A percentile compares a stretch with the other conserved stretches of the same genome.
These are phyloP conservation scores for Mormyrops boulengeri DNA, from an alignment of 2,797 vertebrate genomes.

Conservation along the genomic window DNA sequence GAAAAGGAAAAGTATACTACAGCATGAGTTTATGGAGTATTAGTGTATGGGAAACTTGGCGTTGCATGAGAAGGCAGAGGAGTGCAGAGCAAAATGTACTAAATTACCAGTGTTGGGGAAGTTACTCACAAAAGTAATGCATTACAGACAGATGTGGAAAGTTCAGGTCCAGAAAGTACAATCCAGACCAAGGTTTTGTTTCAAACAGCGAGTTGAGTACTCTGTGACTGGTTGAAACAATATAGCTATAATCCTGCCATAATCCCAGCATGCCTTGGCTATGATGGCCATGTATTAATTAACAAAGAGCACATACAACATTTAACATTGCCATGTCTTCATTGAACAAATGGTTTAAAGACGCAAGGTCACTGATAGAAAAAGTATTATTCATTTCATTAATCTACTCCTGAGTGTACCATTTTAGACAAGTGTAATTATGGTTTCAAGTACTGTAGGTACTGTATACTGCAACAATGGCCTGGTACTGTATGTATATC, in stretches of 20 bases:
- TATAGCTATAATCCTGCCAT: too few species aligned
- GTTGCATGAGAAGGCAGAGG: background rate
- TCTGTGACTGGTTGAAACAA: background rate
- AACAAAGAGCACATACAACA: background rate
- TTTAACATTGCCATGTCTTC: background rate
- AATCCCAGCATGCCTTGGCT: background rate
- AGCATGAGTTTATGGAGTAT: background rate
- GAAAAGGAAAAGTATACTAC: background rate
- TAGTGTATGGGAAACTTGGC: background rate
- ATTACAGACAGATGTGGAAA: background rate
- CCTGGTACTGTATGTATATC: background rate
- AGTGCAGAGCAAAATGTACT: background rate
- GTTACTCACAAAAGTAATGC: background rate
- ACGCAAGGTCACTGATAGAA: background rate
- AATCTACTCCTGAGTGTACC: background rate
- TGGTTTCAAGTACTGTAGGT: background rate
- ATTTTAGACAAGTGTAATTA: background rate
- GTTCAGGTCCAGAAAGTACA: background rate
- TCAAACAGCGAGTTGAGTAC: background rate
- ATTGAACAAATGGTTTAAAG: background rate
- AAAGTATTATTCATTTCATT: background rate
- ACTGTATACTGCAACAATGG: background rate
- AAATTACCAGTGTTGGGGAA: background rate
- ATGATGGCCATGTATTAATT: background rate
- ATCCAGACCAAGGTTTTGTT: too few species aligned